Evolutionary conservation across 2,888 invertebrate species (phyloP), one percentile per base, ranked within the genome.

Genomic region (Limenitis camilla): DNA sequence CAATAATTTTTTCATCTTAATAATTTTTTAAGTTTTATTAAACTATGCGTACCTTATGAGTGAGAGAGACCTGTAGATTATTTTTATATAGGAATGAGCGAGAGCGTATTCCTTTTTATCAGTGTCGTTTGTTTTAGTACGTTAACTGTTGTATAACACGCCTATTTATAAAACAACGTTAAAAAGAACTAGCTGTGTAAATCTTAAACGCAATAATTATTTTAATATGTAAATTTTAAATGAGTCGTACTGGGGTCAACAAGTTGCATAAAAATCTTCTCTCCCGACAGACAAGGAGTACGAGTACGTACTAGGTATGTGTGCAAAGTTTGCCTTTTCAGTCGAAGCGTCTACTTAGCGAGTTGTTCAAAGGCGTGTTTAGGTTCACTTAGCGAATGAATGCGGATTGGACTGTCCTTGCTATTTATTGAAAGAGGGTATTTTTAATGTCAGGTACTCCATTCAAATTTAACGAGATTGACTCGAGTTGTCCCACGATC

Each of bases 391-490:
- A 75, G 76, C 67, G 76, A 75, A 81, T 81, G 80, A 81, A 81
- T 77, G 67, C 68, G 67, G 67, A 63, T 56, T 58, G 58, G 60
- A 58, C 67, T 73, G 77, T 78, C 77, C 81, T 74, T 68, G 60
- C 68, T 64, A 77, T 80, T 82, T 76, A 77, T 45, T 30, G 65
- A 63, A 61, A 65, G 72, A 73, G 72, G 76, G 74, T 74, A 77
- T 78, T 80, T 80, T 78, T 80, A 79, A 80, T 77, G 76, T 74
- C 73, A 74, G 78, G 74, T 76, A 76, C 73, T 76, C 71, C 80
- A 80, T 81, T 81, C 77, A 81, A 76, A 77, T 19, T 19, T 19
- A 19, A 19, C 19, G 19, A 19, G 19, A 19, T 78, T 68, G 70
- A 64, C 58, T 54, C 55, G 59, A 60, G 58, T 60, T 53, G 55